Conservation (phyloP, 2,113 vertebrate species). For the Xiphias gladius region DNA sequence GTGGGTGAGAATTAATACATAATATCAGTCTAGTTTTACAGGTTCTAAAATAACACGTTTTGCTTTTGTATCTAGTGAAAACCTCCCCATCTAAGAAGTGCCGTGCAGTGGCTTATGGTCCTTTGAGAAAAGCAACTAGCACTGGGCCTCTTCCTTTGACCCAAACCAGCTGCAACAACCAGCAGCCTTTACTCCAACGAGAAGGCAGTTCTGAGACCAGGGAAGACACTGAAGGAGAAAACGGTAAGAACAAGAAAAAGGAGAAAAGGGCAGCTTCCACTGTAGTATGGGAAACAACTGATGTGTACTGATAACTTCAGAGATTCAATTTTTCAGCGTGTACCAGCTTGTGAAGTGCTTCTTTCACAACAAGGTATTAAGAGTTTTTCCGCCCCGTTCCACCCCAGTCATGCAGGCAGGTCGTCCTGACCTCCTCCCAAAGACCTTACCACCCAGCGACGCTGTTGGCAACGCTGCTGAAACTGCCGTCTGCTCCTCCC, state of each 20-base stretch:
- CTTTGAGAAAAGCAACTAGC: constrained; percentile 77
- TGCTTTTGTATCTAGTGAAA: constrained; percentile 83
- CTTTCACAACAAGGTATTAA: constrained; percentile 29
- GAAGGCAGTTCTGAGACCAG: constrained; percentile 64
- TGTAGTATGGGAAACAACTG: background rate
- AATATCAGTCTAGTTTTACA: background rate
- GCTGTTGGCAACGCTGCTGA: constrained; percentile 79
- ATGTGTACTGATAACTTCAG: constrained; percentile 3
- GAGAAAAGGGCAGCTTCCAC: background rate
- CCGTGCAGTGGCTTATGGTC: constrained; percentile 79
- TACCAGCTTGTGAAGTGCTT: constrained; percentile 29
- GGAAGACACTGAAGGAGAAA: constrained; percentile 83
- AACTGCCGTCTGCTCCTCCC: constrained; percentile 76
- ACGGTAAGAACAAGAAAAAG: constrained; percentile 77
- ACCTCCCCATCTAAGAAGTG: constrained; percentile 92
- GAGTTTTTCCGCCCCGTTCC: constrained; percentile 3
- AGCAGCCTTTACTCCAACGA: constrained; percentile 38
- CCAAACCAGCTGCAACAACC: constrained; percentile 50
- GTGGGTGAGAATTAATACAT: constrained; percentile 18
- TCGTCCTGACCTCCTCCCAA: constrained; percentile 90
- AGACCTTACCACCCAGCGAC: constrained; percentile 80
- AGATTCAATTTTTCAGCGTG: constrained; percentile 18
- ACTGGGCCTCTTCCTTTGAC: constrained; percentile 55
- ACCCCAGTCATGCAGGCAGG: constrained; percentile 82
- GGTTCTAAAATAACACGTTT: constrained; percentile 6